Base-by-base conservation (phyloP, 2,797 vertebrate genomes). In the Clamator glandarius region DNA sequence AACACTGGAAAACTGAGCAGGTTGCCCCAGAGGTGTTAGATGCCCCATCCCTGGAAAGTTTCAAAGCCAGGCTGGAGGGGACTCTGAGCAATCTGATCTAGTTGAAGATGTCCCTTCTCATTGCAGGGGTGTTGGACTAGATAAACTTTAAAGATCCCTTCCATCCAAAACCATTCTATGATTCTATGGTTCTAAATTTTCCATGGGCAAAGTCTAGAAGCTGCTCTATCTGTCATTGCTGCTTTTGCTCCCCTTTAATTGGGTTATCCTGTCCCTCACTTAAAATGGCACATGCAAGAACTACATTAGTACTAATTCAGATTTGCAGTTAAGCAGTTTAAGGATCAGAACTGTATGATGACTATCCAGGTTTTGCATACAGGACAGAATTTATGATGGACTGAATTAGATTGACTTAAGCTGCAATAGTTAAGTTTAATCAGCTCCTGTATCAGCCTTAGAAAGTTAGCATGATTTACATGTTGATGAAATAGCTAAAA, bases 21-120 rank as follows among this genome's bases (percentile, higher is more conserved):
- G 4, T 21, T 85, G 5, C 23, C 18, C 0, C 9, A 57, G 36
- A 41, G 11, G 13, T 24, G 10, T 5, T 2, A 42, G 39, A 70
- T 31, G 11, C 1, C 9, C 18, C 7, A 70, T 18, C 12, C 15
- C 3, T 50, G 26, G 31, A 52, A 67, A 58, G 21, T 66, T 3
- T 66, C 44, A 52, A n/a, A 5, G 3, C 8, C 8, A 24, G 5
- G 7, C n/a, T 42, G 31, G 3, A 26, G 0, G 5, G 26, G 8
- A 0, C 4, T 79, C 35, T 86, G n/a, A 83, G 17, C 8, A 72
- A 33, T 5, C 15, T 41, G 10, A 33, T 36, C 3, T 28, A 28
- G 8, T 29, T 57, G 46, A 62, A 61, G 33, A 18, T 29, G 9
- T 18, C 10, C 39, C 1, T 67, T 15, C 8, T 48, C 6, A 10